Percentiles rank a stretch among this genome's conserved stretches.
phyloP scores from a whole-genome alignment of 1,140 invertebrate genomes.

The Himalopsyche phryganea region DNA sequence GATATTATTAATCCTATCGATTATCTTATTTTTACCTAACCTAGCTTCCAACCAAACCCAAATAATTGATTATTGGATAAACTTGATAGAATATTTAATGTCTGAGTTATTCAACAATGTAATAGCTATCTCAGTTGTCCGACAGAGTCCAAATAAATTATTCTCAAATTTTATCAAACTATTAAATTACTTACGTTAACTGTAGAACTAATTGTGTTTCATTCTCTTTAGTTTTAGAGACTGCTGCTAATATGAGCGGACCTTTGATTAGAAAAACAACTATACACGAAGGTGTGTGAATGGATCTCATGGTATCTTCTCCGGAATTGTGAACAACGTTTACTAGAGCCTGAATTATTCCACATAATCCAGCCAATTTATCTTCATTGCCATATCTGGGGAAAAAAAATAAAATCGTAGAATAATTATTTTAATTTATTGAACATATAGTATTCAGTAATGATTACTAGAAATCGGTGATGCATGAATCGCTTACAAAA shows the following conservation, averaged over 20 bases:
- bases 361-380: conserved; percentile 89
- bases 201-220: conserved; percentile 80
- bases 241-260: conserved; percentile 85
- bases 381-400: conserved; percentile 88
- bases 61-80: no score
- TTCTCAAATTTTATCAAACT: no score
- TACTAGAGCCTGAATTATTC: conserved; percentile 91
- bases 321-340: conserved; percentile 83
- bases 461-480: no score
- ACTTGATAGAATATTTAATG: no score
- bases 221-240: conserved; percentile 79
- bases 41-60: no score
- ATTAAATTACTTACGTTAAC: conserved; percentile 66
- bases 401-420: conserved; percentile 24
- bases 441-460: no score
- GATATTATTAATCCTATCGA: no score
- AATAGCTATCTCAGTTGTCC: no score
- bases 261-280: conserved; percentile 87
- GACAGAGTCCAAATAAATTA: no score
- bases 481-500: no score
- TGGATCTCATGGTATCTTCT: conserved; percentile 78
- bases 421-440: background rate
- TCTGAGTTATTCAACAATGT: no score
- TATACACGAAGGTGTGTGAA: conserved; percentile 79
- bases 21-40: no score